Evolutionary conservation across 2,113 vertebrate genomes (phyloP).

Genomic region (Ammodytes marinus): DNA sequence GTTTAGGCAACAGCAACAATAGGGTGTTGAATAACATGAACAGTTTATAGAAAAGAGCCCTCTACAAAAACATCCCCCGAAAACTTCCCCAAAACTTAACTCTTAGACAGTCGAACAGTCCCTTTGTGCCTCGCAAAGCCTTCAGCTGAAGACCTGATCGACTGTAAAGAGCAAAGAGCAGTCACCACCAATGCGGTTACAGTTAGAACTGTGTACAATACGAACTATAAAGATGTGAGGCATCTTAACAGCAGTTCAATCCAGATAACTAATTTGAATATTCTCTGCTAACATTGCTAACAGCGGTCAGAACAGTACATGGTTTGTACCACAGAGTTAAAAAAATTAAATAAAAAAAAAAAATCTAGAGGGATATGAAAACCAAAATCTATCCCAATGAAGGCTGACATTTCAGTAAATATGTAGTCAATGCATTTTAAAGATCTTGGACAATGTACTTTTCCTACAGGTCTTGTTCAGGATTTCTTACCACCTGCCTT

Average conservation of each 20-base stretch:
- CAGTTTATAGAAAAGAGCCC: constrained; percentile 59
- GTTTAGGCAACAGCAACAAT: constrained; percentile 50
- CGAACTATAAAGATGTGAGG: background rate
- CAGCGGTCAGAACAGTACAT: constrained; percentile 30
- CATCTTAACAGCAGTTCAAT: background rate
- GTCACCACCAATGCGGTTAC: background rate
- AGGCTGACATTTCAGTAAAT: background rate
- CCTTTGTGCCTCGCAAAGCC: constrained; percentile 24
- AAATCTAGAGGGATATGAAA: constrained; percentile 14
- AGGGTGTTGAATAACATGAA: constrained; percentile 30
- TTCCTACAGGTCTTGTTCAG: background rate
- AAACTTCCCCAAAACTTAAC: background rate
- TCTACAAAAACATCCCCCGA: constrained; percentile 30
- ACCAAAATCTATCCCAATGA: background rate
- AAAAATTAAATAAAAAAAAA: constrained; percentile 21
- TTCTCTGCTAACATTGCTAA: constrained; percentile 17
- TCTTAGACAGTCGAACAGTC: background rate
- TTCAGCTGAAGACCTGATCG: background rate
- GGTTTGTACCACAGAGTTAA: constrained; percentile 22
- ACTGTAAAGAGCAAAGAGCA: background rate
- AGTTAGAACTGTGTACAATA: background rate
- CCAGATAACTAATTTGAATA: background rate
- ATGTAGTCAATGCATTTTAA: background rate
- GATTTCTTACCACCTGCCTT: background rate
- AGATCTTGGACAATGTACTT: background rate